phyloP scores from a whole-genome alignment of 1,140 invertebrate species.

The Chrysomallon squamiferum region DNA sequence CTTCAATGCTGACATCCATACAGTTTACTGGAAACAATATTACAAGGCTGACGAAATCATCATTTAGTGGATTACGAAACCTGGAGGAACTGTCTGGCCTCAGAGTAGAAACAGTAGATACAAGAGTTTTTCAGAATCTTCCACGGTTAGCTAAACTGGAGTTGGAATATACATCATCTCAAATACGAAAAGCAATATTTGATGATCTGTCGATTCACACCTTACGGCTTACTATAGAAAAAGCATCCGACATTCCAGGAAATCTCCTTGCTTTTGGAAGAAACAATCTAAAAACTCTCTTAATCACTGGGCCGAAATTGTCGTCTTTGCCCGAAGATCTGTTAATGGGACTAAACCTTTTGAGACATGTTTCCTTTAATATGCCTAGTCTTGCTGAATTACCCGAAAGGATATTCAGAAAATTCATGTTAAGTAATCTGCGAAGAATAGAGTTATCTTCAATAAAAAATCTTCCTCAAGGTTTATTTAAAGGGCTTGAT shows the following conservation, averaged over 20 bases:
- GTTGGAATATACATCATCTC: background rate
- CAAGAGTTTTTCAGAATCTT: constrained; percentile 6
- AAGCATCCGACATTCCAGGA: constrained; percentile 4
- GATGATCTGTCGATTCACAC: constrained; percentile 4
- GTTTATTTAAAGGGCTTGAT: constrained; percentile 10
- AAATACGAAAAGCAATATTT: constrained; percentile 11
- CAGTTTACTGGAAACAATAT: constrained; percentile 17
- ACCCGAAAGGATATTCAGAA: constrained; percentile 16
- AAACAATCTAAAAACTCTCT: constrained; percentile 10
- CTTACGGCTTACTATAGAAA: constrained; percentile 6
- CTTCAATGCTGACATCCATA: constrained; percentile 10
- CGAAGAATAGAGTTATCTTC: constrained; percentile 11
- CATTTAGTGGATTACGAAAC: constrained; percentile 10
- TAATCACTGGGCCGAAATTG: constrained; percentile 11
- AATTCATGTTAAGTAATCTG: constrained; percentile 8
- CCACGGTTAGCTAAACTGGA: constrained; percentile 14
- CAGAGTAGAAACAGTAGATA: background rate
- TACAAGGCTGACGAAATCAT: background rate
- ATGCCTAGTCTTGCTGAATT: constrained; percentile 9
- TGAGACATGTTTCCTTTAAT: constrained; percentile 6
- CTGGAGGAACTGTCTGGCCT: constrained; percentile 12
- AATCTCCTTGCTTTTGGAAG: constrained; percentile 10
- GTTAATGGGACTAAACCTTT: constrained; percentile 4
- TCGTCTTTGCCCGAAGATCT: constrained; percentile 5
- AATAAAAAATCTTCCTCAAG: constrained; percentile 4